These are phyloP conservation scores for Polyergus mexicanus DNA, from an alignment of 1,140 invertebrate species.

Conservation along the genomic window DNA sequence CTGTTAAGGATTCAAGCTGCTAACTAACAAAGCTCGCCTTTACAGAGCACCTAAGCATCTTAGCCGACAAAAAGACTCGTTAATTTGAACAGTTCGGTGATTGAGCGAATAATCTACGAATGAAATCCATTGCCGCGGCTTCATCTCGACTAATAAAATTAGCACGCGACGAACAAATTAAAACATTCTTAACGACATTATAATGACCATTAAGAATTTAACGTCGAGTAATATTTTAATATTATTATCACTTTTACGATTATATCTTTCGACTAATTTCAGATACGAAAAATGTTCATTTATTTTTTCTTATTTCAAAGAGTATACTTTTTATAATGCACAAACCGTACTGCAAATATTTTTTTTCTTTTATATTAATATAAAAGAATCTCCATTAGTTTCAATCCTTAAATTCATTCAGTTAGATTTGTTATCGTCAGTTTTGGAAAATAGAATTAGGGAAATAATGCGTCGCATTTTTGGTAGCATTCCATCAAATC, in stretches of 20 bases:
- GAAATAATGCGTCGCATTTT: too few relatives aligned
- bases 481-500: too few relatives aligned
- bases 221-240: neutral
- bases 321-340: neutral
- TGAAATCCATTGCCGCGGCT: neutral
- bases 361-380: neutral
- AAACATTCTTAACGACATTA: neutral
- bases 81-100: slow-evolving; percentile 20
- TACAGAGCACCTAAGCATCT: neutral
- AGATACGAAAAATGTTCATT: neutral
- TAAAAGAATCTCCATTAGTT: neutral
- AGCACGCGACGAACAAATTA: neutral
- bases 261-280: neutral
- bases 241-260: neutral
- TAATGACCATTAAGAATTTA: neutral
- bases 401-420: neutral
- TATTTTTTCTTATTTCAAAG: neutral
- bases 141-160: neutral
- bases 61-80: slow-evolving; percentile 37
- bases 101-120: slow-evolving; percentile 5
- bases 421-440: too few relatives aligned
- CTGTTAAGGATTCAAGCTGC: slow-evolving; percentile 34
- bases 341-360: neutral
- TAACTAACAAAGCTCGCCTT: slow-evolving; percentile 26
- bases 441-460: too few relatives aligned